Conservation (phyloP, 2,888 invertebrate species). For the Harpalus rufipes region DNA sequence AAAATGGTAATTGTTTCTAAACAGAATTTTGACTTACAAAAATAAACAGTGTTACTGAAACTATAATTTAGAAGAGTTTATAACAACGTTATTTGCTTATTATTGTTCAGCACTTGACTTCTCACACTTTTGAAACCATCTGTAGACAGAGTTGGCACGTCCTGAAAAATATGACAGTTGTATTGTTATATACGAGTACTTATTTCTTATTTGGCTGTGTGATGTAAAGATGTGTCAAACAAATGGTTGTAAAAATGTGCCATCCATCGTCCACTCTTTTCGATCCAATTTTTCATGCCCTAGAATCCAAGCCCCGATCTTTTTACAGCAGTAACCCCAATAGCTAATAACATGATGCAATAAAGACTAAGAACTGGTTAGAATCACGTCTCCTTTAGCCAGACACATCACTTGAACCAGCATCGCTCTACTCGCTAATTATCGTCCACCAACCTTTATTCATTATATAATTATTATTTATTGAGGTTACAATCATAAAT, state of each 20-base stretch:
- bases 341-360: slow-evolving; percentile 54
- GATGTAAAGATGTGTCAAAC: neutral
- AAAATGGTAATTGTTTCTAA: too few relatives aligned
- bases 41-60: too few relatives aligned
- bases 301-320: slow-evolving; percentile 45
- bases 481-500: slow-evolving; percentile 51
- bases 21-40: too few relatives aligned
- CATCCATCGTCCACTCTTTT: neutral
- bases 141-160: too few relatives aligned
- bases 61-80: too few relatives aligned
- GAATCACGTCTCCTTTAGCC: slow-evolving; percentile 32
- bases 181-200: neutral
- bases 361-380: slow-evolving; percentile 52
- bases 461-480: slow-evolving; percentile 53
- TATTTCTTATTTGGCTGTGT: neutral
- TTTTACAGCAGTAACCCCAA: slow-evolving; percentile 55
- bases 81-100: too few relatives aligned
- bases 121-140: too few relatives aligned
- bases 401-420: slow-evolving; percentile 43
- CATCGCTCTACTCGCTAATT: slow-evolving; percentile 19
- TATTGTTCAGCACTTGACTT: too few relatives aligned
- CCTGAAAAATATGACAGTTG: too few relatives aligned
- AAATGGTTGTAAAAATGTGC: neutral
- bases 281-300: slow-evolving; percentile 27
- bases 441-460: slow-evolving; percentile 35